Conservation (phyloP, 1,140 invertebrate genomes). For the Choristoneura fumiferana region DNA sequence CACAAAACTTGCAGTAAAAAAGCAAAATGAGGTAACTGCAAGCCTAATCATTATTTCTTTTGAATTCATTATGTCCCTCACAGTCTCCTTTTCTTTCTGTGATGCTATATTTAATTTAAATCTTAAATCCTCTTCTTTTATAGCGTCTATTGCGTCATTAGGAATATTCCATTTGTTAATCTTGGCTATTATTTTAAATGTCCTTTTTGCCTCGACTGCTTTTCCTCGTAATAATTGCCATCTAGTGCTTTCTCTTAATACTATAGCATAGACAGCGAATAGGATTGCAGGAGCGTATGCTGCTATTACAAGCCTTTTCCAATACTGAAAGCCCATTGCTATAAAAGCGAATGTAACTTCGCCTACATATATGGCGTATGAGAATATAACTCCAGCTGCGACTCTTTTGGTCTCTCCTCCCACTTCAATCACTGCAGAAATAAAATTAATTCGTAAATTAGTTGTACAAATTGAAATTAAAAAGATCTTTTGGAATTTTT, state of each 20-base stretch:
- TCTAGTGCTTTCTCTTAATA: constrained; percentile 55
- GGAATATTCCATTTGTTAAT: constrained; percentile 48
- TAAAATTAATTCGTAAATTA: constrained; percentile 10
- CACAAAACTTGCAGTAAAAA: constrained; percentile 84
- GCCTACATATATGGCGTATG: constrained; percentile 54
- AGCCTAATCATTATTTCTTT: constrained; percentile 58
- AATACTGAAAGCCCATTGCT: constrained; percentile 53
- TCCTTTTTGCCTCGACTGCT: constrained; percentile 45
- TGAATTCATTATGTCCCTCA: constrained; percentile 54
- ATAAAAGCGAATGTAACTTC: constrained; percentile 54
- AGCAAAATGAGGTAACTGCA: constrained; percentile 79
- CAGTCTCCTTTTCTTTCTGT: constrained; percentile 52
- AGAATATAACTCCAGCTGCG: constrained; percentile 52
- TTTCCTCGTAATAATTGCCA: constrained; percentile 61
- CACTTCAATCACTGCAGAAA: constrained; percentile 62
- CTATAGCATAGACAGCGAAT: constrained; percentile 41
- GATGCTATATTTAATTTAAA: constrained; percentile 50
- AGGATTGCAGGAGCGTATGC: constrained; percentile 54
- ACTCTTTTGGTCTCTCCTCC: constrained; percentile 53
- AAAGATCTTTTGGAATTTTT: too few species aligned
- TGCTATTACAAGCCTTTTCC: constrained; percentile 51
- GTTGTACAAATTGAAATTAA: too few species aligned
- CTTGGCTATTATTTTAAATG: constrained; percentile 45
- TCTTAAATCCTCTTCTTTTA: constrained; percentile 46
- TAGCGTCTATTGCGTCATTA: constrained; percentile 41